Evolutionary conservation across 2,888 invertebrate species (phyloP), one percentile per base, ranked within the genome.

Genomic region (Parnassius mnemosyne): DNA sequence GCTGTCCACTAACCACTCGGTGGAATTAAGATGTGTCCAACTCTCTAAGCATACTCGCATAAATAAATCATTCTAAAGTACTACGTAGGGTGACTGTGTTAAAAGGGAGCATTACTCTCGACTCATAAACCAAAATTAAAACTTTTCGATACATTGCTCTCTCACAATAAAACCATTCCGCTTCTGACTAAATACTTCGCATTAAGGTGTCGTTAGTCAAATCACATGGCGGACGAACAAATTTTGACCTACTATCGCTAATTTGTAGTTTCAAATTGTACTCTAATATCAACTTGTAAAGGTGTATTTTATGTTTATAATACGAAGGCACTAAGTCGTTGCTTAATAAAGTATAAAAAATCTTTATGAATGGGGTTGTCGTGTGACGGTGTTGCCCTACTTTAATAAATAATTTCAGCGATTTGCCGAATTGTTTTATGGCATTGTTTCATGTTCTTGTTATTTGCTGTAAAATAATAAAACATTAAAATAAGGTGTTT

Each of bases 161-260:
- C 75, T 77, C 81, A 89, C 89, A 91, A 90, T 85, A 78, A 79
- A 79, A 83, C 80, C 80, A 80, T 83, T 81, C 80, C 80, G 78
- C 80, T 80, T 73, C 78, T 81, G 79, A 84, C 89, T 91, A 90
- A 91, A 88, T 88, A 89, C 89, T 82, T 75, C 71, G 71, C 79
- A 90, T 91, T 89, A 90, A 87, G 84, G 85, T 87, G 82, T 90
- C 89, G 86, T 90, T 91, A 90, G 84, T 84, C 84, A 84, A 86
- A 85, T 81, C 83, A 85, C 81, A 77, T 62, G 66, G 66, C 72
- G 68, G 65, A 65, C 41, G 69, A 68, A 69, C 68, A 68, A 70
- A 68, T 72, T 68, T 67, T 64, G 64, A 57, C 68, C 65, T 65
- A 70, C 68, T 57, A 60, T 34, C 57, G 58, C 47, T 41, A 52